Evolutionary conservation across 2,797 vertebrate species (phyloP).

Genomic region (Acipenser oxyrinchus): DNA sequence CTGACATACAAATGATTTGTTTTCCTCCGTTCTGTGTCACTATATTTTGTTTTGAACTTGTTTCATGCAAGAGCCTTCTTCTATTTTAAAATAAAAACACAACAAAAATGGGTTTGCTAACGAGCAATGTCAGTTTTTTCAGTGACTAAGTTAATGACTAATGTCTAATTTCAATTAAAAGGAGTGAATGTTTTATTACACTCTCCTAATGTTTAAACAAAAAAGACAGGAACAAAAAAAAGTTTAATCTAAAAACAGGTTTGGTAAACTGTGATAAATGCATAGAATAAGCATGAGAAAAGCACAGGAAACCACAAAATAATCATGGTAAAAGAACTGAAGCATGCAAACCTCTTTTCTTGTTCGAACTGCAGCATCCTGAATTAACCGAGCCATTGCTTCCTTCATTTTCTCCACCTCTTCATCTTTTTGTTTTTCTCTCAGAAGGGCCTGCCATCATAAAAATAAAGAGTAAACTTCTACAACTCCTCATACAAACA

Average conservation of each 20-base stretch:
- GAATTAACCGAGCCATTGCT: constrained; percentile 66
- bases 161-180: too few species aligned
- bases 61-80: too few species aligned
- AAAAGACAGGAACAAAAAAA: too few species aligned
- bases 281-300: constrained; percentile 20
- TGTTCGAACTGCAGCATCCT: constrained; percentile 66
- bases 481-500: too few species aligned
- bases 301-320: constrained; percentile 22
- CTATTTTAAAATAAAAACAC: too few species aligned
- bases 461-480: too few species aligned
- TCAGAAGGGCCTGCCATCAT: constrained; percentile 63
- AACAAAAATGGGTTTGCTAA: too few species aligned
- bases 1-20: background rate
- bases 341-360: constrained; percentile 68
- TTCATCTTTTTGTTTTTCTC: constrained; percentile 78
- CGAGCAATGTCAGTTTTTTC: too few species aligned
- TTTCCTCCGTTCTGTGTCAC: background rate
- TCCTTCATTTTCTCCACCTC: constrained; percentile 77
- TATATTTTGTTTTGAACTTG: too few species aligned
- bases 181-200: too few species aligned
- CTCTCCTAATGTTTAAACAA: too few species aligned
- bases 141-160: too few species aligned
- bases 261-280: constrained; percentile 26
- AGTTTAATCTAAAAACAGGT: constrained; percentile 25
- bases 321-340: constrained; percentile 10